Evolutionary conservation across 92 coral and sea anemone genomes (phyloP).

Genomic region (Virgularia gustaviana): DNA sequence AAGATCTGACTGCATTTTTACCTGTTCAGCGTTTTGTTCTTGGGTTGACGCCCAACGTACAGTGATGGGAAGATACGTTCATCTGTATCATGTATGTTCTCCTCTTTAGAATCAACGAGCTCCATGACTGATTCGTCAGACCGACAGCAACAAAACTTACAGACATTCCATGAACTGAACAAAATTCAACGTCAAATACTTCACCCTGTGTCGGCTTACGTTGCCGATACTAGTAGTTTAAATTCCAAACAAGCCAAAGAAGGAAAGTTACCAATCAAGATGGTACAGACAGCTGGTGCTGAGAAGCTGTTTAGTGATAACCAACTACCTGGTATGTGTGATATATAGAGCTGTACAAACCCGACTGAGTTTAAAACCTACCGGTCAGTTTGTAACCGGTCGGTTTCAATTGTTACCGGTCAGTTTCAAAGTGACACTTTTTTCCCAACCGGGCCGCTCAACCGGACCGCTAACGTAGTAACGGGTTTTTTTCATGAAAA

Average conservation of each 20-base stretch:
- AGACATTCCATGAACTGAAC: conserved; percentile 85
- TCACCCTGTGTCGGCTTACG: conserved; percentile 66
- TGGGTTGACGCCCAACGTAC: too few species aligned
- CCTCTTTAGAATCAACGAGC: conserved; percentile 1
- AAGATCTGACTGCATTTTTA: conserved; percentile 39
- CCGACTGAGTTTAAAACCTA: too few species aligned
- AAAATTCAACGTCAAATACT: conserved; percentile 90
- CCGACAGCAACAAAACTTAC: conserved; percentile 60
- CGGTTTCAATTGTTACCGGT: too few species aligned
- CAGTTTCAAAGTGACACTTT: too few species aligned
- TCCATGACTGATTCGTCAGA: conserved; percentile 55
- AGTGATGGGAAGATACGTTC: too few species aligned
- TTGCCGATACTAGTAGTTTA: conserved; percentile 52
- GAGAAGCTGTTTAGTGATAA: conserved; percentile 22
- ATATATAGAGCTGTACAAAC: too few species aligned
- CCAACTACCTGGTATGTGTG: conserved; percentile 34
- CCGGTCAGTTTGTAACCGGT: too few species aligned
- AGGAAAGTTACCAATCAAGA: conserved; percentile 1
- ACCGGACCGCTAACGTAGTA: too few species aligned
- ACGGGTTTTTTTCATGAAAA: too few species aligned
- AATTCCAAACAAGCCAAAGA: neutral
- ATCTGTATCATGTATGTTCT: neutral
- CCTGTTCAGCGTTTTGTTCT: too few species aligned
- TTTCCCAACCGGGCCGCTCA: too few species aligned
- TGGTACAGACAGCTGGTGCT: neutral